Percentiles rank a stretch among this genome's conserved stretches.
Evolutionary conservation across 2,888 invertebrate genomes (phyloP).

Genomic region (Dasypogon diadema): DNA sequence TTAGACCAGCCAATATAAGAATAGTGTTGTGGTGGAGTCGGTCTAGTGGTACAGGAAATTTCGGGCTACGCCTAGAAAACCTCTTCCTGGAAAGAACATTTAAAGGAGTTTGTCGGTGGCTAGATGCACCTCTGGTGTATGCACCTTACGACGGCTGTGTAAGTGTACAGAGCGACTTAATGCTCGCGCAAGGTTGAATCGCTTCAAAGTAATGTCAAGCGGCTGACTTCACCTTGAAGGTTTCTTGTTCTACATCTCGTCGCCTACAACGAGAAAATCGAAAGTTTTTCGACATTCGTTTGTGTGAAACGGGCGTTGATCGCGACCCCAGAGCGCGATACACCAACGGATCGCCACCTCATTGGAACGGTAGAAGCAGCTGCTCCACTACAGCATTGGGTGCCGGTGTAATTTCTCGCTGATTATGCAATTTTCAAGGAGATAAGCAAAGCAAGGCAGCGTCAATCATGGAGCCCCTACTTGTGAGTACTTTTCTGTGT

Average conservation of each 20-base stretch:
- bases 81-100: too few relatives aligned
- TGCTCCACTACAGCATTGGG: conserved; percentile 6
- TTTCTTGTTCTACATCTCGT: conserved; percentile 51
- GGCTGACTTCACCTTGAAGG: conserved; percentile 48
- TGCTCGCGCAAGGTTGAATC: conserved; percentile 41
- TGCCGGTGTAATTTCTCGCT: conserved; percentile 45
- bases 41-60: too few relatives aligned
- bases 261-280: conserved; percentile 29
- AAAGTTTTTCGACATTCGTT: not conserved
- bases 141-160: too few relatives aligned
- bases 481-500: conserved; percentile 44
- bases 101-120: too few relatives aligned
- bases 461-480: not conserved
- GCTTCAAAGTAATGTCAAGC: conserved; percentile 45
- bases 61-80: too few relatives aligned
- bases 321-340: not conserved
- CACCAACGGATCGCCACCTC: conserved; percentile 10
- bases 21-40: too few relatives aligned
- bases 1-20: too few relatives aligned
- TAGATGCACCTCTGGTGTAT: not conserved
- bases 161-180: too few relatives aligned
- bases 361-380: conserved; percentile 4
- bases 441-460: too few relatives aligned
- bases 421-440: conserved; percentile 39
- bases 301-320: conserved; percentile 36